Evolutionary conservation across 2,888 invertebrate species (phyloP).

Genomic region (Timema podura): DNA sequence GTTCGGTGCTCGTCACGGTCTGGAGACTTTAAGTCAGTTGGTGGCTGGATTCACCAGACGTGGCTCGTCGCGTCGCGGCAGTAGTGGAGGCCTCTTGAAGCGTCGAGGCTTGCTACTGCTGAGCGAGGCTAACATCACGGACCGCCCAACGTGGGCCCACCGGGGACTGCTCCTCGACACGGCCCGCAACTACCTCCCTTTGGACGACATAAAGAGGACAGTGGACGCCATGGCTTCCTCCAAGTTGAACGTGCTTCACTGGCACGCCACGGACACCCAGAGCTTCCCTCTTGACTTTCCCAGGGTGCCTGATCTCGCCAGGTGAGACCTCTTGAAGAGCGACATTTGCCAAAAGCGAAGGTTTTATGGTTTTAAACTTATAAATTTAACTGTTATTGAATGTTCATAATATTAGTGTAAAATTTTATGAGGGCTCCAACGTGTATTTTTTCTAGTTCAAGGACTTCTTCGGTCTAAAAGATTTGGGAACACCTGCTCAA

Average conservation of each 20-base stretch:
- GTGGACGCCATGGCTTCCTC: constrained; percentile 82
- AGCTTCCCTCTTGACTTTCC: constrained; percentile 82
- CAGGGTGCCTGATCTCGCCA: constrained; percentile 69
- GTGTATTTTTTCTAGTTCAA: no score
- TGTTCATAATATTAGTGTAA: no score
- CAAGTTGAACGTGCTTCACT: constrained; percentile 90
- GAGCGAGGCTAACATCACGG: constrained; percentile 60
- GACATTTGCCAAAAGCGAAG: no score
- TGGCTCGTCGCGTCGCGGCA: constrained; percentile 26
- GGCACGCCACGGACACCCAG: constrained; percentile 88
- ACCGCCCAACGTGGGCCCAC: constrained; percentile 76
- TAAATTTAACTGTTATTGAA: no score
- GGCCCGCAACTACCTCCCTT: constrained; percentile 79
- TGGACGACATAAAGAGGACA: constrained; percentile 61
- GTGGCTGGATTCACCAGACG: constrained; percentile 42
- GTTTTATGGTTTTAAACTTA: no score
- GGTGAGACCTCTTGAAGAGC: constrained; percentile 49
- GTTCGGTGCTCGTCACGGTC: constrained; percentile 69
- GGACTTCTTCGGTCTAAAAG: no score
- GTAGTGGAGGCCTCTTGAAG: no score
- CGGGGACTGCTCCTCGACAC: constrained; percentile 87
- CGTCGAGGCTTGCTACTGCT: constrained; percentile 54
- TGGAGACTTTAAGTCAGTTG: constrained; percentile 73
- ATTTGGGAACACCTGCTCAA: no score
- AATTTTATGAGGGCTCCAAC: no score